Base-by-base conservation (phyloP, 2,888 invertebrate genomes). In the Amblyjoppa proteus region DNA sequence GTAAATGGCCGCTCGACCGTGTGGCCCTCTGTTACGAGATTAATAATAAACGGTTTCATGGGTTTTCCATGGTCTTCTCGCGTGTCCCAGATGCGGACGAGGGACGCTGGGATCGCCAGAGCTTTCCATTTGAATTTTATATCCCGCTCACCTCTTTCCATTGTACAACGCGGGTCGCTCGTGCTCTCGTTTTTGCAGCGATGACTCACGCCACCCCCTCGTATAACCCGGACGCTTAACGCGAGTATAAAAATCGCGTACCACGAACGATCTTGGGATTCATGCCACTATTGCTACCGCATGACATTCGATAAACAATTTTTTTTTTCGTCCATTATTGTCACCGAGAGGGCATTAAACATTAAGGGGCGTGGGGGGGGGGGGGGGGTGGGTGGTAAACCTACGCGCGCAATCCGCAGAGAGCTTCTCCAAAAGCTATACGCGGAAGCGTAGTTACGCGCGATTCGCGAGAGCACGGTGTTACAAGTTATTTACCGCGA, bases 81-180 rank as follows among this genome's bases (percentile, higher is more conserved):
- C 20, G 20, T 20, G 20, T 41, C 25, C 9, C 34, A 16, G 34
- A 51, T 16, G 61, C 31, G 45, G 69, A 41, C 69, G 61, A 45
- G 28, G 81, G 49, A 11, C 13, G 28, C 61, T 2, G 20, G n/a
- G 20, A n/a, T 25, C n/a, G 56, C 49, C 49, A 69, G 69, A 69
- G 80, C 83, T 87, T 86, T 86, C 85, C 80, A 89, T 89, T 89
- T 87, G 84, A 86, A 89, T 89, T 90, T 90, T 89, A 88, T 88
- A 89, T 89, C 86, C 84, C 45, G 51, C 68, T 74, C 87, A 85
- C 34, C 31, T 16, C 76, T 77, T 68, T 84, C 73, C 77, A 87
- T 78, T 82, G 56, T 68, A 81, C 79, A 83, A 64, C 66, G 77
- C 45, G 64, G 20, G 49, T 13, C 13, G 49, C 34, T 49, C 79